phyloP scores from a whole-genome alignment of 2,797 vertebrate species.

The Platyrinchus mystaceus region DNA sequence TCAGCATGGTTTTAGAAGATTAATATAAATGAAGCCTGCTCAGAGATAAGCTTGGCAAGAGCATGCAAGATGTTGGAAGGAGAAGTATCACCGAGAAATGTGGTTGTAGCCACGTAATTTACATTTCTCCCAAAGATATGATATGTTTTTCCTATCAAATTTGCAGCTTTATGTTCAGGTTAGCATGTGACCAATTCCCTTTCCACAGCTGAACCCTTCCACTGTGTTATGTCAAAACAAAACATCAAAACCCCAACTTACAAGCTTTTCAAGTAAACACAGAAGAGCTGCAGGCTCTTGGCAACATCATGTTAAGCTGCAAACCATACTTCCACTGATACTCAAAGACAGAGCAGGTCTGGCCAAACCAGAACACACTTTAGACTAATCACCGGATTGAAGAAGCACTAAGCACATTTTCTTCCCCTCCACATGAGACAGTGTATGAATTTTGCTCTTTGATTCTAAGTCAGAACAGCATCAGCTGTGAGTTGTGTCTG shows the following conservation, averaged over 20 bases:
- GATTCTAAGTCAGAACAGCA: fast-evolving
- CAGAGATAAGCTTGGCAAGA: neutral
- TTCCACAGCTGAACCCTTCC: neutral
- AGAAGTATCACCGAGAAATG: neutral
- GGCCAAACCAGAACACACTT: neutral
- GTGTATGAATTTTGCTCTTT: neutral
- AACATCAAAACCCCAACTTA: neutral
- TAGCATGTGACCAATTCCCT: neutral
- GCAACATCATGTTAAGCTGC: neutral
- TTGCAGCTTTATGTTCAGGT: neutral
- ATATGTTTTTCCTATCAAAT: neutral
- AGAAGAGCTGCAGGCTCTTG: neutral
- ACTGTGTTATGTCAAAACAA: neutral
- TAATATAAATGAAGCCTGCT: fast-evolving
- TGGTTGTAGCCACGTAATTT: neutral
- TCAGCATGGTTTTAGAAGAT: neutral
- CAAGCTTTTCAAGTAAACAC: neutral
- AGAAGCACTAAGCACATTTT: neutral
- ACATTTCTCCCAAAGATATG: neutral
- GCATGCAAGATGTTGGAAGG: neutral
- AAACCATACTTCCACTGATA: neutral
- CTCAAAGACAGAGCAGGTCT: fast-evolving
- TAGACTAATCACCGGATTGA: neutral
- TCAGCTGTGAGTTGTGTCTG: neutral
- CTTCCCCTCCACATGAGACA: neutral